phyloP scores from a whole-genome alignment of 2,888 invertebrate species.

The Laspeyria flexula region DNA sequence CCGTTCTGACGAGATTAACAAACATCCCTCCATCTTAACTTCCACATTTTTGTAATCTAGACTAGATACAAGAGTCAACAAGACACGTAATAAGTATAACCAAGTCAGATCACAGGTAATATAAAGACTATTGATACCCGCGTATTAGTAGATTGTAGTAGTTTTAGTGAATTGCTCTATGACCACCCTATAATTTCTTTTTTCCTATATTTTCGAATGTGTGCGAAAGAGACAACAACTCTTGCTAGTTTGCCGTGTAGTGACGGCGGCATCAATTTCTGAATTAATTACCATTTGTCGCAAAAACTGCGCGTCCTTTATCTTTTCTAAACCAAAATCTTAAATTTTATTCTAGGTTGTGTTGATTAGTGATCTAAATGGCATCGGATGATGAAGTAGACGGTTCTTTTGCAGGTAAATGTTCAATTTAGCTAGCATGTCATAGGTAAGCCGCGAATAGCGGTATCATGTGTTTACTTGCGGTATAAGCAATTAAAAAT shows the following conservation, averaged over 20 bases:
- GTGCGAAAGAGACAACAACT: constrained; percentile 69
- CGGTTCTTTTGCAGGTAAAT: constrained; percentile 94
- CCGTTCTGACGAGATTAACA: too few relatives aligned
- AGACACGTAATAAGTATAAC: constrained; percentile 17
- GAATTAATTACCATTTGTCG: constrained; percentile 87
- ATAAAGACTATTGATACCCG: too few relatives aligned
- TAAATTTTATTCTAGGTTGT: constrained; percentile 68
- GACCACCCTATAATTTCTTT: constrained; percentile 55
- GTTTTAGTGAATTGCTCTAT: constrained; percentile 10
- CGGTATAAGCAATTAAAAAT: constrained; percentile 85
- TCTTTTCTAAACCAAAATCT: constrained; percentile 79
- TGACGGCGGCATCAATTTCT: constrained; percentile 86
- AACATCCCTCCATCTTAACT: too few relatives aligned
- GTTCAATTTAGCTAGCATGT: constrained; percentile 82
- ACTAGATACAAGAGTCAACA: too few relatives aligned
- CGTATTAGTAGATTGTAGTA: constrained; percentile 30
- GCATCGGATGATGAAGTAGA: constrained; percentile 96
- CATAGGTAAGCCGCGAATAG: constrained; percentile 87
- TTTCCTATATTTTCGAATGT: constrained; percentile 51
- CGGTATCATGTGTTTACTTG: constrained; percentile 87
- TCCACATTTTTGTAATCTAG: too few relatives aligned
- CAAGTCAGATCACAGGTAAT: neutral
- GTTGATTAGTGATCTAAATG: constrained; percentile 86
- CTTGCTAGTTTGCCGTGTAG: constrained; percentile 73
- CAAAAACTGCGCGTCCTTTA: constrained; percentile 86